Evolutionary conservation across 2,797 vertebrate species (phyloP), one percentile per base, ranked within the genome.

Genomic region (Salmo trutta): DNA sequence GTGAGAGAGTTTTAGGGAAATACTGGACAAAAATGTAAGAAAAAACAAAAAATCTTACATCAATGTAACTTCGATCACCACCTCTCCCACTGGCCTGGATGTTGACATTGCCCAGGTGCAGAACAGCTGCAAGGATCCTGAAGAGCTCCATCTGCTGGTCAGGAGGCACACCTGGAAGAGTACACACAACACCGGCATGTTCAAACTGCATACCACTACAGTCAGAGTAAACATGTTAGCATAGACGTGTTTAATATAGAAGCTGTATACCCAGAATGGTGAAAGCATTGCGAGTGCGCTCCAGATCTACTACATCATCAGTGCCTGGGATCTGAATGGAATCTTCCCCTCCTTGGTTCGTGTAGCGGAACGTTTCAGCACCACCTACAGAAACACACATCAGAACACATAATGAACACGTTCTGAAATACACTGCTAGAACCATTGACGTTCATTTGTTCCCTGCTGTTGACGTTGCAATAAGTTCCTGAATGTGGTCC

Each of bases 141-240:
- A 95, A 95, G 7, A 96, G 88, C 89, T 95, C 95, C 93, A 95
- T 93, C 91, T 96, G 95, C 27, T 94, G 91, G 0, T 93, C 90
- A 29, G 90, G 84, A 0, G 84, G 86, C 84, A 96, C 88, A n/a
- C 95, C 95, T 96, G 89, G 10, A 88, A 21, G 54, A 72, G 2
- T 14, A 5, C 2, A 7, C 65, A 4, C 3, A n/a, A 27, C 21
- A 10, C n/a, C 1, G 1, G 3, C 54, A 8, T 1, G 15, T 64
- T 56, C 66, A 17, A 5, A 21, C 21, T 27, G 0, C 10, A 53
- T 29, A 31, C 54, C 14, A 10, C 4, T 24, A 12, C 24, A 62
- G 54, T 51, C 10, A 16, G 56, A 24, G n/a, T 59, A 24, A 54
- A 36, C 59, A n/a, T 47, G 31, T 64, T 59, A 59, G 27, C 41